Conservation (phyloP, 2,113 vertebrate species). For the Protobothrops flavoviridis region DNA sequence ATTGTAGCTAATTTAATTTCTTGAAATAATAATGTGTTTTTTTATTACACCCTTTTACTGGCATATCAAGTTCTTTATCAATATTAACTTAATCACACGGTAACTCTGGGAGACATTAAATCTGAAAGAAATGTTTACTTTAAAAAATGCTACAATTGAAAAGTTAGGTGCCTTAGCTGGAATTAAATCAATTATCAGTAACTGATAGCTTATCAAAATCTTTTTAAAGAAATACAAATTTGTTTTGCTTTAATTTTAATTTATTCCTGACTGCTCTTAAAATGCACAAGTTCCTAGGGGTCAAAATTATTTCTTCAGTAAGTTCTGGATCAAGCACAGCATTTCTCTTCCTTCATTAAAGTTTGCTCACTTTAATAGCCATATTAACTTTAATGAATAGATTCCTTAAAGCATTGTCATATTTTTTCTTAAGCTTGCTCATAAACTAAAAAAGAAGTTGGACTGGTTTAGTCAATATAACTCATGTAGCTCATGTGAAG, state of each 20-base stretch:
- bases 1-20: conserved; percentile 22
- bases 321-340: background rate
- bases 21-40: conserved; percentile 8
- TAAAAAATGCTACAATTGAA: conserved; percentile 5
- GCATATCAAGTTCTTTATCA: conserved; percentile 13
- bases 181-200: background rate
- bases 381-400: background rate
- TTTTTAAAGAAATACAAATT: background rate
- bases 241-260: background rate
- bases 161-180: conserved; percentile 12
- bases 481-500: background rate
- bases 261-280: background rate
- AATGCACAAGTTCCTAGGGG: background rate
- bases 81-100: conserved; percentile 24
- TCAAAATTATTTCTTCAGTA: background rate
- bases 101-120: background rate
- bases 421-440: background rate
- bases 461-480: background rate
- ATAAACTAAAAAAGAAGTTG: background rate
- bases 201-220: background rate
- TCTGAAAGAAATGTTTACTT: conserved; percentile 7
- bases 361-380: background rate
- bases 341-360: background rate
- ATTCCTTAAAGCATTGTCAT: background rate
- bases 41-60: background rate